These are phyloP conservation scores for Peromyscus maniculatus DNA, from an alignment of 2,113 vertebrate species.

Conservation along the genomic window DNA sequence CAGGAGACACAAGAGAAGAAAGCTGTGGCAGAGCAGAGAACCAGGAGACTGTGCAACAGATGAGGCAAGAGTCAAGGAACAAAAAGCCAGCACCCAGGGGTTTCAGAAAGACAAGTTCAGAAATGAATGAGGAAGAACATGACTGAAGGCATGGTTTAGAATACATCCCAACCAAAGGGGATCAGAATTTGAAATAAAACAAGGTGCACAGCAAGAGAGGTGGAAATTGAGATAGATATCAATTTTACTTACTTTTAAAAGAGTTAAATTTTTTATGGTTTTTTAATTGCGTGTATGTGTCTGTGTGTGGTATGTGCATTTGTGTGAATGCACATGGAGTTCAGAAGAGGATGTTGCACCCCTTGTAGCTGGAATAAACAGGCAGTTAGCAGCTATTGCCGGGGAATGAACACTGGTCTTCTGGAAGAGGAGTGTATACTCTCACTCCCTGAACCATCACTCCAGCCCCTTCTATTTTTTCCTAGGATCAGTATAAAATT, in stretches of 20 bases:
- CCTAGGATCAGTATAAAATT: background rate
- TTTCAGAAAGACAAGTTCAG: background rate
- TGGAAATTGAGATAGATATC: background rate
- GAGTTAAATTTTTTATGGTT: background rate
- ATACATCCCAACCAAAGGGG: background rate
- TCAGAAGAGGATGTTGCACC: too few species aligned
- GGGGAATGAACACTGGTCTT: background rate
- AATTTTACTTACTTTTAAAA: background rate
- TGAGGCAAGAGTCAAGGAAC: background rate
- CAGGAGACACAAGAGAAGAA: background rate
- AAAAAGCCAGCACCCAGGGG: background rate
- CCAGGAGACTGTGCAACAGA: background rate
- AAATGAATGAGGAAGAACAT: background rate
- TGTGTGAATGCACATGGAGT: background rate
- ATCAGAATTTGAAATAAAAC: background rate
- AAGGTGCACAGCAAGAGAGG: background rate
- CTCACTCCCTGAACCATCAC: too few species aligned
- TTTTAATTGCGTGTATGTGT: too few species aligned
- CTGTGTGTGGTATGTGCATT: background rate
- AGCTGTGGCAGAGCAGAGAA: background rate
- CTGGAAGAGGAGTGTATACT: too few species aligned
- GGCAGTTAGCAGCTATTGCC: background rate
- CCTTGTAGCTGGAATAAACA: too few species aligned
- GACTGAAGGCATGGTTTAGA: background rate
- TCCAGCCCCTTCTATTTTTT: background rate